Evolutionary conservation across 2,888 invertebrate species (phyloP), one percentile per base, ranked within the genome.

Genomic region (Dichetophora obliterata): DNA sequence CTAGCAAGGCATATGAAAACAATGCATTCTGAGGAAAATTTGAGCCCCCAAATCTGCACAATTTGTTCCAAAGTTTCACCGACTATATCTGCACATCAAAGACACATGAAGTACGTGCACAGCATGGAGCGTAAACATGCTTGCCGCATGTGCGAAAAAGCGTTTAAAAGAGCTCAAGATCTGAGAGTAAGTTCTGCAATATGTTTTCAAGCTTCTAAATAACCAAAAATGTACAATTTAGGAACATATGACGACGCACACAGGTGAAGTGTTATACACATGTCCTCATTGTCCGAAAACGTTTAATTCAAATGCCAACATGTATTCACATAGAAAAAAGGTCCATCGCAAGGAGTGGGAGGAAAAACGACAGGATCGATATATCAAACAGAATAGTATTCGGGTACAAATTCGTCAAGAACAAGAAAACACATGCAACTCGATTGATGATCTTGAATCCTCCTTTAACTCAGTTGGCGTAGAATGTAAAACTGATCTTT

Each of bases 201-300:
- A 54, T 54, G 31, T 19, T 52, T n/a, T 3, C 34, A 70, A 54
- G 31, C 5, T 22, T n/a, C 5, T 24, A 19, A 16, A 19, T 57
- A 70, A n/a, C 14, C 5, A n/a, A 11, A 9, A 27, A 2, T 19
- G 31, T n/a, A 52, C 24, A 27, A 79, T 82, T n/a, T 37, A 88
- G 87, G 88, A 88, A 73, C 88, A 88, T 76, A 84, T 87, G 84
- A 85, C 88, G 24, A 85, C 86, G 4, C 88, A 88, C 24, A 87
- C 87, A 0, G 83, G 83, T 5, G 86, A 85, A 76, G 84, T 84
- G 22, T 75, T 87, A 22, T 87, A 87, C 75, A 85, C 85, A 4
- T 88, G 87, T 75, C 83, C 84, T 19, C 85, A 86, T 78, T 88
- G 88, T 66, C 85, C 86, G 16, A 85, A 86, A 80, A 87, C 87